Base-by-base conservation (phyloP, 1,140 invertebrate species). In the Drosophila pseudoobscura region DNA sequence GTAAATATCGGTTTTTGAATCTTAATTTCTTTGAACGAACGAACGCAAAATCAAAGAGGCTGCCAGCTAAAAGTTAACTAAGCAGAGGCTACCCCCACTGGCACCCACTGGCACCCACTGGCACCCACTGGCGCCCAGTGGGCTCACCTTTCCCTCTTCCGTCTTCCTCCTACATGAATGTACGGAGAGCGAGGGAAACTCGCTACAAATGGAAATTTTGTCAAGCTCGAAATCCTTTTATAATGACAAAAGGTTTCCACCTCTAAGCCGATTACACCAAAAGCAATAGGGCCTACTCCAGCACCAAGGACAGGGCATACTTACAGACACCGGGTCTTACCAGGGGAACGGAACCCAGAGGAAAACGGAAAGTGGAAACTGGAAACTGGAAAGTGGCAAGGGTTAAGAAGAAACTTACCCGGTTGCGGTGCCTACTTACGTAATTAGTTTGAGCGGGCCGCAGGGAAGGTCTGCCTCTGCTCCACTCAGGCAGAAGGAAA, bases 181-280 rank as follows among this genome's bases (percentile, higher is more conserved):
- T 31, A 9, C 8, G 45, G 2, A 49, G 13, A 41, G 43, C 46
- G 52, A 35, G 44, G 35, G 62, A 78, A 69, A 39, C 4, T 88
- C 78, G 78, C 83, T 82, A 79, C 83, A 82, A 87, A 87, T 88
- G 83, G 83, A 88, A 87, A 87, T 88, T 78, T 82, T 87, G 83
- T 87, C 78, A 73, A 82, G 83, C 83, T 78, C 88, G 83, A 87
- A 87, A 87, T 87, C 83, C 83, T 83, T 87, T 87, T 87, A 88
- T 87, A 87, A 87, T 87, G 83, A 87, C 83, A 87, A 87, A 87
- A 88, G 83, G 83, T 87, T 87, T 87, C 83, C 83, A 87, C 83
- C 83, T 87, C 75, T 87, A 87, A 87, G 83, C 83, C 83, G 83
- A 87, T 87, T 87, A 88, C 83, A 76, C 75, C 71, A 75, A 75